phyloP scores from a whole-genome alignment of 2,113 vertebrate species.

The Takifugu flavidus region DNA sequence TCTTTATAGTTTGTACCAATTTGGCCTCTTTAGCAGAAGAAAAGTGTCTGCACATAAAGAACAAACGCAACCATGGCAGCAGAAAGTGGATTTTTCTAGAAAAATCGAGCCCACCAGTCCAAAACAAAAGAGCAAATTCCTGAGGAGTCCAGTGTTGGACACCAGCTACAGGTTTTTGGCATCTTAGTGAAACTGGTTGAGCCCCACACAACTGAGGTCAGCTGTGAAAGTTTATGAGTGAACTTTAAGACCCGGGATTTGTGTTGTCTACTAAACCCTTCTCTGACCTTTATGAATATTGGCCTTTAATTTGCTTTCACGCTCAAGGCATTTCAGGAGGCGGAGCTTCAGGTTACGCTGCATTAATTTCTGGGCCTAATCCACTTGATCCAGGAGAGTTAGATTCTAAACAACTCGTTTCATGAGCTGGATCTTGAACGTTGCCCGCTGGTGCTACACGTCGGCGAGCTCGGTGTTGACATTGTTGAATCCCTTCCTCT shows the following conservation, averaged over 20 bases:
- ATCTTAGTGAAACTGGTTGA: neutral
- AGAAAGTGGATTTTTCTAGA: neutral
- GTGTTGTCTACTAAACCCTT: neutral
- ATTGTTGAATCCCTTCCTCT: slow-evolving; percentile 32
- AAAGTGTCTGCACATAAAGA: too few relatives aligned
- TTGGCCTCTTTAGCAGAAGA: neutral
- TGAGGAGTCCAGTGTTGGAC: neutral
- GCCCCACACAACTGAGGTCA: neutral
- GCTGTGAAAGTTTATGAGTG: neutral
- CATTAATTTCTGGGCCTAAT: neutral
- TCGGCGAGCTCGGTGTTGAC: slow-evolving; percentile 45
- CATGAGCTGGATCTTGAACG: slow-evolving; percentile 17
- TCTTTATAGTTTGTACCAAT: neutral
- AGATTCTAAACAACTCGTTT: too few relatives aligned
- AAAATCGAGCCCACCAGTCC: neutral
- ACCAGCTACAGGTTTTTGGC: neutral
- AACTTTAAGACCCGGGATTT: neutral
- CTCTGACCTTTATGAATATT: neutral
- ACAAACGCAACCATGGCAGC: too few relatives aligned
- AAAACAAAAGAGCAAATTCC: neutral
- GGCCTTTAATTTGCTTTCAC: neutral
- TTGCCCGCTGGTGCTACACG: slow-evolving; percentile 41
- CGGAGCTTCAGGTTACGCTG: neutral
- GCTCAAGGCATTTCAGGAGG: neutral
- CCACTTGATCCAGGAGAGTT: too few relatives aligned